Conservation (phyloP, 92 coral and sea anemone species). For the Epizoanthus scotinus region DNA sequence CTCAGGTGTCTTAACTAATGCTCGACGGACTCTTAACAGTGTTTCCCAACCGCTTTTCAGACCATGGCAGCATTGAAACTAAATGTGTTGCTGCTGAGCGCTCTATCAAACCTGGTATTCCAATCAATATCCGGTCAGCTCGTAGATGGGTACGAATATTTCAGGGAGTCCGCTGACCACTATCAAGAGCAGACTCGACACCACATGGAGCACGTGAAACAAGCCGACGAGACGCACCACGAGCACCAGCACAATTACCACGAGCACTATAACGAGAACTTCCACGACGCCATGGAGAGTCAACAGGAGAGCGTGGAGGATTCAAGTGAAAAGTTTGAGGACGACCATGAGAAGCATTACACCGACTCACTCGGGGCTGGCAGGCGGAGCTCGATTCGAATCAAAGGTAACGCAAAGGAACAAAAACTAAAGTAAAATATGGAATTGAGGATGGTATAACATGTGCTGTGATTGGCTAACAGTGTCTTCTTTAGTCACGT, state of each 20-base stretch:
- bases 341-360: conserved; percentile 25
- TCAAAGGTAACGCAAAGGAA: conserved; percentile 1
- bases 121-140: not conserved
- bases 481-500: too few relatives aligned
- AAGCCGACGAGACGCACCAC: not conserved
- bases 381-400: not conserved
- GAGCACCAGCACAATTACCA: conserved; percentile 10
- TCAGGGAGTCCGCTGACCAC: conserved; percentile 33
- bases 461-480: too few relatives aligned
- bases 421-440: too few relatives aligned
- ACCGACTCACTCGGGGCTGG: conserved; percentile 14
- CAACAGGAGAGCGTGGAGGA: conserved; percentile 22
- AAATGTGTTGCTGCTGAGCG: not conserved
- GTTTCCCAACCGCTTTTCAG: not conserved
- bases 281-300: conserved; percentile 18
- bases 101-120: not conserved
- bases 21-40: not conserved
- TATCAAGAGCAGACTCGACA: conserved; percentile 22
- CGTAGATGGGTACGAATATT: conserved; percentile 8
- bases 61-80: conserved; percentile 7
- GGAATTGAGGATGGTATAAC: too few relatives aligned
- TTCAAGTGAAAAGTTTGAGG: conserved; percentile 26
- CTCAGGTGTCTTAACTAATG: too few relatives aligned
- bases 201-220: conserved; percentile 27
- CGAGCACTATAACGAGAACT: conserved; percentile 18